A percentile compares a stretch with the other conserved stretches of the same genome.
phyloP scores from a whole-genome alignment of 2,797 vertebrate genomes.

The Propithecus deckenii region DNA sequence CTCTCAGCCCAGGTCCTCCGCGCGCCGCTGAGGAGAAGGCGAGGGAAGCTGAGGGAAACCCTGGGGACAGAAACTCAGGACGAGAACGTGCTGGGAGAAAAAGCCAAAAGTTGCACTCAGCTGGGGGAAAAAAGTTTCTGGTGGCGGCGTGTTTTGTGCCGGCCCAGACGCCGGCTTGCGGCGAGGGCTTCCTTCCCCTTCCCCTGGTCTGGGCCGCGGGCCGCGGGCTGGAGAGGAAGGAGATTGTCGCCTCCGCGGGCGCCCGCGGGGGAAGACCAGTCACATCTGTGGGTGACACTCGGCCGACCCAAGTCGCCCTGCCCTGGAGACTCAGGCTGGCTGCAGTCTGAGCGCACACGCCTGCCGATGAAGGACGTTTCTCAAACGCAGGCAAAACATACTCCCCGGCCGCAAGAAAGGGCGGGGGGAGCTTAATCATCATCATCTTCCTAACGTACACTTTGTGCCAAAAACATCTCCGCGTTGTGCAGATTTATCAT shows the following conservation, averaged over 20 bases:
- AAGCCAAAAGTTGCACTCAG: conserved; percentile 40
- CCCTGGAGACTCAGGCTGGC: conserved; percentile 55
- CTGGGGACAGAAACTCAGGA: conserved; percentile 29
- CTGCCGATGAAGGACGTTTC: conserved; percentile 45
- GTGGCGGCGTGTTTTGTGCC: conserved; percentile 56
- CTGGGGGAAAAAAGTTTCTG: conserved; percentile 75
- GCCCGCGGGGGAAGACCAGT: conserved; percentile 65
- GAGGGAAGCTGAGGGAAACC: conserved; percentile 33
- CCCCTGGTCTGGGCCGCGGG: conserved; percentile 66
- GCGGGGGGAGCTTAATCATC: background rate
- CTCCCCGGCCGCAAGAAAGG: background rate
- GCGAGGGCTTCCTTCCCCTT: conserved; percentile 78
- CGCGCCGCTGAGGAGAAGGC: conserved; percentile 59
- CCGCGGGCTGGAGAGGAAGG: conserved; percentile 49
- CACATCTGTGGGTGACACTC: conserved; percentile 81
- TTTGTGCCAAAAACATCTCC: conserved; percentile 47
- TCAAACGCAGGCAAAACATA: conserved; percentile 23
- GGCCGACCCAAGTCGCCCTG: conserved; percentile 74
- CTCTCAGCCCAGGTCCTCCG: conserved; percentile 66
- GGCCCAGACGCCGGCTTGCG: conserved; percentile 64
- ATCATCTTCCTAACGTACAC: background rate
- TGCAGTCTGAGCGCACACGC: background rate
- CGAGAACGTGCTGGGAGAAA: background rate
- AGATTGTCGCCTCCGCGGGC: conserved; percentile 66
- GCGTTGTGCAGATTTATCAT: conserved; percentile 62